These are phyloP conservation scores for Elephantulus edwardii DNA, from an alignment of 2,113 vertebrate species.

Conservation along the genomic window DNA sequence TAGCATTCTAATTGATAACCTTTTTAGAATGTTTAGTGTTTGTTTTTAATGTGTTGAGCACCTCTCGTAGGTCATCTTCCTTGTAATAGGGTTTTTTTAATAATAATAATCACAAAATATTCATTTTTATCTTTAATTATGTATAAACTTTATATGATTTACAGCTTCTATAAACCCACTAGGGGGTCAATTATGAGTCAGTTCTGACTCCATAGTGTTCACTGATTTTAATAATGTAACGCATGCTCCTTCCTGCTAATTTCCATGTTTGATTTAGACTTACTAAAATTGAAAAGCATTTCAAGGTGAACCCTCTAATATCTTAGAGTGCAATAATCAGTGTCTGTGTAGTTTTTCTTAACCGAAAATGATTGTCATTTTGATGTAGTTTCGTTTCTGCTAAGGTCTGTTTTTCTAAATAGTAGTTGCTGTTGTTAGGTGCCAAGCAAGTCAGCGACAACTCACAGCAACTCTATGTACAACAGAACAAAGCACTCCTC, in stretches of 20 bases:
- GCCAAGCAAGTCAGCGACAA: too few species aligned
- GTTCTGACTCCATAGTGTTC: too few species aligned
- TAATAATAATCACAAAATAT: not conserved
- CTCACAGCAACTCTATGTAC: too few species aligned
- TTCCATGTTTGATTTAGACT: not conserved
- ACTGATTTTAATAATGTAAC: too few species aligned
- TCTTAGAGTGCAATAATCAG: not conserved
- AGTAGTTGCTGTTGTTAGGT: too few species aligned
- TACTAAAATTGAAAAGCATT: not conserved
- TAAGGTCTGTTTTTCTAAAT: not conserved
- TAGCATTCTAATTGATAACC: not conserved
- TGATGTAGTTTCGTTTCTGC: not conserved
- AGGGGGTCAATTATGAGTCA: too few species aligned
- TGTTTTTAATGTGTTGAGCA: not conserved
- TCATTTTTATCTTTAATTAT: not conserved
- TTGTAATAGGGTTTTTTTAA: not conserved
- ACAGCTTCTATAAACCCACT: too few species aligned
- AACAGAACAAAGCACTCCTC: too few species aligned
- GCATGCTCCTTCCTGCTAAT: not conserved
- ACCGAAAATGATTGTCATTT: conserved; percentile 2
- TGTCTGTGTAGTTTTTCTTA: too few species aligned
- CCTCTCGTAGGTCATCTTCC: not conserved
- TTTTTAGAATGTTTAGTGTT: too few species aligned
- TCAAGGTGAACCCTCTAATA: not conserved
- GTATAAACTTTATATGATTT: not conserved